Percentiles rank a stretch among this genome's conserved stretches.
Conservation (phyloP, 2,113 vertebrate genomes). For the Rattus rattus region DNA sequence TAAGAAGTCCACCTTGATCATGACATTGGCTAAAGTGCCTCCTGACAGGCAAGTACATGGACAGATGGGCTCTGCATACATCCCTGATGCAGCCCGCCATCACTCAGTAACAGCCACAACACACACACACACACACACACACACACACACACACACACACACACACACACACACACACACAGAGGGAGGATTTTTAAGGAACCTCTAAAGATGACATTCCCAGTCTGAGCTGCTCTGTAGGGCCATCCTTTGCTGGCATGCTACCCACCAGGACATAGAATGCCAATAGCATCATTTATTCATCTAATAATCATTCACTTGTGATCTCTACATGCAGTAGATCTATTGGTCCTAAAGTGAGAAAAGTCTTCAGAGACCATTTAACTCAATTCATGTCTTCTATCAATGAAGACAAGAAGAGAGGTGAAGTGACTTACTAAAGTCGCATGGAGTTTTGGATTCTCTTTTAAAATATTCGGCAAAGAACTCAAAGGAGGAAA, state of each 20-base stretch:
- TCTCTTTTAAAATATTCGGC: background rate
- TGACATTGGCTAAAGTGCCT: background rate
- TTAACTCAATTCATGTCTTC: background rate
- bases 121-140: background rate
- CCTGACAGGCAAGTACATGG: fast-evolving
- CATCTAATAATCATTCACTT: background rate
- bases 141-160: background rate
- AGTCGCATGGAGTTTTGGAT: background rate
- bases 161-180: background rate
- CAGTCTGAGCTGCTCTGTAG: background rate
- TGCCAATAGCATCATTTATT: background rate
- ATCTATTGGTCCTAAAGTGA: background rate
- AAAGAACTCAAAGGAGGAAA: background rate
- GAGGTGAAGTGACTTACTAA: slow-evolving; percentile 43
- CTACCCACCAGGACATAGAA: background rate
- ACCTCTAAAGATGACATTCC: background rate
- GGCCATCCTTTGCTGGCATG: background rate
- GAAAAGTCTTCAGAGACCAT: background rate
- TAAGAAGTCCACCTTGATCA: background rate
- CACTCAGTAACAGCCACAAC: background rate
- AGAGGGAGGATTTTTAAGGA: background rate
- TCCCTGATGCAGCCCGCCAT: too few species aligned
- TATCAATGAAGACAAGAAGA: background rate
- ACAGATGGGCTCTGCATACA: background rate
- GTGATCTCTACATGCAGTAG: background rate